These are phyloP conservation scores for Pissodes strobi DNA, from an alignment of 1,140 invertebrate species.

Conservation along the genomic window DNA sequence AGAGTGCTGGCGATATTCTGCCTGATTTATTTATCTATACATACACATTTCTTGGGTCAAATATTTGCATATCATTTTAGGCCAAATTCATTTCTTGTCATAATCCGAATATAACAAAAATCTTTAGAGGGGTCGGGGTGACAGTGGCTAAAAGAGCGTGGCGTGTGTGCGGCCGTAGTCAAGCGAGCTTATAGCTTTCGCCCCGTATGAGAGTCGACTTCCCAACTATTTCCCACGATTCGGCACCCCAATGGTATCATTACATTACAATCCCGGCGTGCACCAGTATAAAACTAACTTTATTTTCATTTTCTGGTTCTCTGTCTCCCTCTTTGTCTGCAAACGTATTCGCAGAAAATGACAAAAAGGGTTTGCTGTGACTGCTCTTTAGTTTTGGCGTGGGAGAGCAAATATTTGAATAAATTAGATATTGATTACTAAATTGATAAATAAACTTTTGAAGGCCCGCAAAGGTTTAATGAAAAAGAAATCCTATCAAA, in stretches of 20 bases:
- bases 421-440: no score
- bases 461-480: no score
- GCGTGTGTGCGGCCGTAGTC: conserved; percentile 23
- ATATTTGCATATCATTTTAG: no score
- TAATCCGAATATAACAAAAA: no score
- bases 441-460: no score
- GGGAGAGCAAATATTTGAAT: conserved; percentile 22
- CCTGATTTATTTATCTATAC: no score
- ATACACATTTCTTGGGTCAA: no score
- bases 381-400: conserved; percentile 15
- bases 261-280: conserved; percentile 42
- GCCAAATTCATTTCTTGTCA: no score
- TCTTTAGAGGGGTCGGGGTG: no score
- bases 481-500: no score
- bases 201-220: conserved; percentile 41
- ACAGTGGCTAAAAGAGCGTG: conserved; percentile 12
- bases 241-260: conserved; percentile 40
- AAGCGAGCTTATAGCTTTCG: conserved; percentile 11
- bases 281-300: conserved; percentile 37
- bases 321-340: conserved; percentile 11
- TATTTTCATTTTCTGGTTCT: conserved; percentile 34
- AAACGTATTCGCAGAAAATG: conserved; percentile 10
- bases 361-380: conserved; percentile 17
- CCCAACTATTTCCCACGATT: conserved; percentile 44
- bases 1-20: no score